Evolutionary conservation across 1,140 invertebrate species (phyloP).

Genomic region (Aphelenchoides besseyi): DNA sequence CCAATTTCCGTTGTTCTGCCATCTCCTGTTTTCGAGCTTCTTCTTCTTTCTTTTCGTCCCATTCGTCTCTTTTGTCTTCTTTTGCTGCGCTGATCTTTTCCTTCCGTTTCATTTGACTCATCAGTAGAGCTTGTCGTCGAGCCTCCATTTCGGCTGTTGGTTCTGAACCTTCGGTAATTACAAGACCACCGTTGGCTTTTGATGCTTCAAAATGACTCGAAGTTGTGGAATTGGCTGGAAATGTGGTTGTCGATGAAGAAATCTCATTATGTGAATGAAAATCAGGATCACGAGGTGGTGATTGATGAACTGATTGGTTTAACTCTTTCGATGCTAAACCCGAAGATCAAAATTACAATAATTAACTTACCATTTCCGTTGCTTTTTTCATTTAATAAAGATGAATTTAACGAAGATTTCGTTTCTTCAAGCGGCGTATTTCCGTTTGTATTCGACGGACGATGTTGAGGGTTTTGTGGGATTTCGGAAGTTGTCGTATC

Average conservation of each 20-base stretch:
- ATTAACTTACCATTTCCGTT: neutral
- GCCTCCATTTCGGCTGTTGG: constrained; percentile 67
- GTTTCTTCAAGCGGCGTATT: neutral
- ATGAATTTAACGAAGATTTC: neutral
- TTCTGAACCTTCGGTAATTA: constrained; percentile 7
- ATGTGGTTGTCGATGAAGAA: neutral
- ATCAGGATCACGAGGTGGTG: constrained; percentile 24
- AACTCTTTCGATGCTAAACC: neutral
- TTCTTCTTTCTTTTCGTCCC: constrained; percentile 81
- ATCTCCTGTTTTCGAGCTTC: constrained; percentile 84
- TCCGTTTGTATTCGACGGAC: no score
- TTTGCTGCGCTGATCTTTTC: constrained; percentile 75
- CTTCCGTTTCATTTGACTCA: constrained; percentile 72
- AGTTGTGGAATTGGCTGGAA: neutral
- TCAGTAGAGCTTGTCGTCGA: constrained; percentile 61
- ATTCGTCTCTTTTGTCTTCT: constrained; percentile 79
- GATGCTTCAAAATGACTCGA: neutral
- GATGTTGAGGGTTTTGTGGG: no score
- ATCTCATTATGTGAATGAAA: neutral
- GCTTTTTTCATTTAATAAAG: neutral
- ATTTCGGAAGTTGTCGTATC: constrained; percentile 69
- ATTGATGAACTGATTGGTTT: constrained; percentile 63
- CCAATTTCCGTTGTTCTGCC: constrained; percentile 83
- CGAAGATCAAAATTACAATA: neutral
- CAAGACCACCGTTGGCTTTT: constrained; percentile 8